Evolutionary conservation across 37 sponge, comb jelly and placozoan genomes (phyloP), one percentile per base, ranked within the genome.

Genomic region (Cliona cf. orientalis): DNA sequence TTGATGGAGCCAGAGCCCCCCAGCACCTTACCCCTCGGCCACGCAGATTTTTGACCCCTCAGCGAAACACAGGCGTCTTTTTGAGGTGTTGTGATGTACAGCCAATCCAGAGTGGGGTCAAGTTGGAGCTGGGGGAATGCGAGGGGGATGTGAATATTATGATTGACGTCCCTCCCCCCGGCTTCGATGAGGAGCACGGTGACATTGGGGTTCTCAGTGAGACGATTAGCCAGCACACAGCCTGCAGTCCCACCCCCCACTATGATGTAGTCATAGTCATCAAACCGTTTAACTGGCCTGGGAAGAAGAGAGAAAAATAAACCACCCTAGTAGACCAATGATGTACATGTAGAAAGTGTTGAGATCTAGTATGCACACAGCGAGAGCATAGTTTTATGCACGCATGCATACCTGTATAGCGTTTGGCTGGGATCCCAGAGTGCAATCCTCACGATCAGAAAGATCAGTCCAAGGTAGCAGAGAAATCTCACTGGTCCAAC

Each of bases 191-290:
- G 69, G 41, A 96, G 72, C 0, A 96, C 97, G 25, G 79, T 86
- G 71, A 82, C 80, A 46, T 83, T 71, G 0, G 81, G 61, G 63
- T 92, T 75, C 81, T 96, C 97, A 22, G 81, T 73, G 71, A 96
- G 91, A 0, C 97, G 67, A 34, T 87, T 93, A 5, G 97, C 97
- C 11, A 96, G 80, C 12, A 96, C 94, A 64, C 94, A 90, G 0
- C 97, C 97, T 9, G 97, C 97, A 36, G 91, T 67, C 26, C 97
- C 97, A 31, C 79, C 95, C 22, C 97, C 94, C 1, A 96, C 86
- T 0, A 93, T 90, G 68, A 93, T 88, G 68, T 93, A 96, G 63
- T 96, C 97, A 45, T 74, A 53, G 26, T 41, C 61, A 56, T 58
- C 76, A 58, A 22, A 35, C 2, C 29, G 42, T 25, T 72, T 55